Base-by-base conservation (phyloP, 2,797 vertebrate genomes). In the Urosaurus nigricauda region DNA sequence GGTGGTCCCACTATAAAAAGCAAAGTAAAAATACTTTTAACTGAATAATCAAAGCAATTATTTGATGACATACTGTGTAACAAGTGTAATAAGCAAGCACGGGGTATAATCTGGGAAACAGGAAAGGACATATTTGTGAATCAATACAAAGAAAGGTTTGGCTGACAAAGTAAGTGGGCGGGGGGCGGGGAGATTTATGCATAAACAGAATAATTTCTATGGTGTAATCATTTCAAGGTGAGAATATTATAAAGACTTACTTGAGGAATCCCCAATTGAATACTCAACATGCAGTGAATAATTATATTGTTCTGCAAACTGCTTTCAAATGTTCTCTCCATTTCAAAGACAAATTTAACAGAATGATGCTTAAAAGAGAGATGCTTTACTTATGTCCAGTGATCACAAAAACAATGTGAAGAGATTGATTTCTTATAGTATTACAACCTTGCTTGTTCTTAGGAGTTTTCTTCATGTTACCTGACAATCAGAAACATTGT, bases 401-500 rank as follows among this genome's bases (percentile, higher is more conserved):
- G 47, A 78, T 13, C 77, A 51, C 26, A 78, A 53, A 78, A 2
- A 29, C 51, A 16, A 79, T 43, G 40, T 29, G 24, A 74, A 78
- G 26, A 53, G 29, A 56, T 60, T 80, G n/a, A n/a, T 60, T 80
- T 80, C 14, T 58, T 80, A 47, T 77, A 47, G 26, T 77, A 47
- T 37, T n/a, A 84, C 29, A 60, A 77, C 8, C 16, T n/a, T 74
- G 5, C 19, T 63, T 43, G 35, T 58, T 75, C 70, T 47, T 37
- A 32, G 29, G 2, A 53, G 40, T 63, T 7, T 2, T 32, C 7
- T n/a, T 77, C 0, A 68, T 73, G 83, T 21, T 86, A 87, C 70
- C 71, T n/a, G 13, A 73, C 85, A 75, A 88, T 58, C 56, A 40
- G 65, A 82, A 92, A 92, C 85, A 79, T 91, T 88, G 53, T 83